Evolutionary conservation across 2,888 invertebrate genomes (phyloP).

Genomic region (Onchidella celtica): DNA sequence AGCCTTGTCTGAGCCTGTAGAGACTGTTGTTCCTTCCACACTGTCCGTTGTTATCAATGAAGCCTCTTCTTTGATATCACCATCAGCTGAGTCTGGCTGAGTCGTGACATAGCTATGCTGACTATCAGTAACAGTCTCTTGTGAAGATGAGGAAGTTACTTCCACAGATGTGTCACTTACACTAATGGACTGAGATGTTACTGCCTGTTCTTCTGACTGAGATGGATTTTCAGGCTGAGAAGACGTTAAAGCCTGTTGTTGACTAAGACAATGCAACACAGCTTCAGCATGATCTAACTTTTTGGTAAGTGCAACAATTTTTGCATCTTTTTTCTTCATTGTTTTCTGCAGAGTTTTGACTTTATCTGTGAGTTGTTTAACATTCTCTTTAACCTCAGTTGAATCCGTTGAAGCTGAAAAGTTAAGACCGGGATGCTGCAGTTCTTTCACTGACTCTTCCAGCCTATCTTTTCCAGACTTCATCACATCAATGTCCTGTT

Average conservation of each 20-base stretch:
- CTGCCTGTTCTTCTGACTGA: constrained; percentile 23
- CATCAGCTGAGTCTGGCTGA: background rate
- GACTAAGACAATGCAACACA: background rate
- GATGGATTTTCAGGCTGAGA: background rate
- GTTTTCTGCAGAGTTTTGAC: constrained; percentile 49
- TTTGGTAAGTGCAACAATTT: constrained; percentile 58
- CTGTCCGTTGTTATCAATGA: background rate
- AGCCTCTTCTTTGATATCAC: background rate
- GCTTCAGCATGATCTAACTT: constrained; percentile 44
- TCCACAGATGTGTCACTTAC: background rate
- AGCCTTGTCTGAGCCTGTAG: constrained; percentile 8
- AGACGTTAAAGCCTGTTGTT: background rate
- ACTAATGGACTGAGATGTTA: constrained; percentile 17
- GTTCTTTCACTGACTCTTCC: background rate
- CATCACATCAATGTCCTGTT: constrained; percentile 39
- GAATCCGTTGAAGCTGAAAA: background rate
- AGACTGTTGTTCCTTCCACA: background rate
- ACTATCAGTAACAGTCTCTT: background rate
- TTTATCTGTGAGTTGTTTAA: constrained; percentile 25
- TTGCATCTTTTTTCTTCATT: constrained; percentile 64
- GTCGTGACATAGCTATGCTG: background rate
- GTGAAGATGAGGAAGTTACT: background rate
- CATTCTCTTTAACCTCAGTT: background rate
- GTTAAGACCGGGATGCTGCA: background rate
- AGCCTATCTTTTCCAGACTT: background rate